A percentile compares a stretch with the other conserved stretches of the same genome.
phyloP scores from a whole-genome alignment of 1,140 invertebrate genomes.

The Plectus sambesii region DNA sequence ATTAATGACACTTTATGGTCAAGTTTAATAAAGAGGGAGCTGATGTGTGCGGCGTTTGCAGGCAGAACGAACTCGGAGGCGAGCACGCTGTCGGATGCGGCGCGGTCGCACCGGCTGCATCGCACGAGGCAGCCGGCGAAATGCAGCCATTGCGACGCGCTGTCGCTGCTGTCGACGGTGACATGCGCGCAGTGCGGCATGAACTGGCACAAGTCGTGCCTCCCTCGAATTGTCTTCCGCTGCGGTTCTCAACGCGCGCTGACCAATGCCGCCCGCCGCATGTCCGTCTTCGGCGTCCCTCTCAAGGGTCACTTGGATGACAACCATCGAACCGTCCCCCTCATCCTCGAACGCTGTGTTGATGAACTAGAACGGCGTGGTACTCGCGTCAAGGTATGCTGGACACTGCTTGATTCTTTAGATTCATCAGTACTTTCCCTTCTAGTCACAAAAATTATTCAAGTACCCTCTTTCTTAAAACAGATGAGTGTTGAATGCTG shows the following conservation, averaged over 20 bases:
- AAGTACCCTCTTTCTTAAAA: too few species aligned
- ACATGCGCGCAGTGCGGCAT: slow-evolving; percentile 35
- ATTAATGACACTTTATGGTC: too few species aligned
- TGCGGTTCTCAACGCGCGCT: slow-evolving; percentile 9
- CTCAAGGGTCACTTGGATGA: slow-evolving; percentile 33
- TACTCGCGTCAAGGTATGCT: slow-evolving; percentile 36
- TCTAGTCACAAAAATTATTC: too few species aligned
- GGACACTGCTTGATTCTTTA: too few species aligned
- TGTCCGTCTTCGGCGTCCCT: slow-evolving; percentile 42
- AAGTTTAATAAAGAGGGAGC: too few species aligned
- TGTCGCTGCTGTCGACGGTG: slow-evolving; percentile 38
- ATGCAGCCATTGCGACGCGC: slow-evolving; percentile 38
- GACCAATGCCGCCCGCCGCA: slow-evolving; percentile 23
- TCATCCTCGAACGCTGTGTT: slow-evolving; percentile 40
- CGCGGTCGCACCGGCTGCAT: slow-evolving; percentile 24
- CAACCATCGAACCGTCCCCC: slow-evolving; percentile 33
- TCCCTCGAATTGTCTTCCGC: slow-evolving; percentile 22
- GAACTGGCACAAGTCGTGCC: slow-evolving; percentile 38
- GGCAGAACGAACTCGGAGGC: too few species aligned
- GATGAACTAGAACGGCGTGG: slow-evolving; percentile 37
- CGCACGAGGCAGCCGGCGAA: slow-evolving; percentile 35
- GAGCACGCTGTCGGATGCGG: slow-evolving; percentile 27
- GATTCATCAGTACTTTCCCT: too few species aligned
- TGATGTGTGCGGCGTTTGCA: too few species aligned
- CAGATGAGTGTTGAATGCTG: too few species aligned